These are phyloP conservation scores for Copsychus sechellarum DNA, from an alignment of 2,113 vertebrate species.

Conservation along the genomic window DNA sequence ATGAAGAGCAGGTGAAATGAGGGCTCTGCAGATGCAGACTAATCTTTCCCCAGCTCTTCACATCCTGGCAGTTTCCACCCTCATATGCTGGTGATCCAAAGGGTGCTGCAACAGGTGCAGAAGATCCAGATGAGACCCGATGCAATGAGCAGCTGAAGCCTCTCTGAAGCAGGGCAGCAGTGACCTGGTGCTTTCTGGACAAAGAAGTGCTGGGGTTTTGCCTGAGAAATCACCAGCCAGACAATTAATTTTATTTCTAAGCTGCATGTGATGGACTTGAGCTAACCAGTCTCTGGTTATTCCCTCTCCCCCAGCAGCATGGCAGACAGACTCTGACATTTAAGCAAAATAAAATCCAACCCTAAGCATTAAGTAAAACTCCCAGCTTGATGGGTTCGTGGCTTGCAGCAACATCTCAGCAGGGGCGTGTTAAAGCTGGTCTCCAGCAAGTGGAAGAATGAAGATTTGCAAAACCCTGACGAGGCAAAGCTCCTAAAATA, in stretches of 20 bases:
- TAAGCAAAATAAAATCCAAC: slow-evolving; percentile 54
- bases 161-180: neutral
- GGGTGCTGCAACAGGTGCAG: rapidly evolving
- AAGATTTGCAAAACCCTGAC: slow-evolving; percentile 59
- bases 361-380: slow-evolving; percentile 72
- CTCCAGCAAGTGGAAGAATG: slow-evolving; percentile 58
- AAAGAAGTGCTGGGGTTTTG: neutral
- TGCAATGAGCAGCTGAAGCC: neutral
- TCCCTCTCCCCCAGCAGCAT: neutral
- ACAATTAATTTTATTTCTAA: neutral
- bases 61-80: neutral
- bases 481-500: slow-evolving; percentile 67
- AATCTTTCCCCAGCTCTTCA: neutral
- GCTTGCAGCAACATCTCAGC: slow-evolving; percentile 68
- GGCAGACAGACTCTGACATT: slow-evolving; percentile 34
- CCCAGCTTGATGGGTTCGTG: slow-evolving; percentile 44
- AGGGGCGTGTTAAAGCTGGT: slow-evolving; percentile 64
- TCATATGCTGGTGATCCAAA: neutral
- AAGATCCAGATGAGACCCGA: neutral
- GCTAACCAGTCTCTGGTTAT: neutral
- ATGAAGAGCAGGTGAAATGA: neutral
- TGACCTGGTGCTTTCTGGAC: neutral
- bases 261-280: neutral
- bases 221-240: neutral
- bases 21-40: neutral